These are phyloP conservation scores for Cantharis nigra DNA, from an alignment of 2,888 invertebrate genomes.

Conservation along the genomic window DNA sequence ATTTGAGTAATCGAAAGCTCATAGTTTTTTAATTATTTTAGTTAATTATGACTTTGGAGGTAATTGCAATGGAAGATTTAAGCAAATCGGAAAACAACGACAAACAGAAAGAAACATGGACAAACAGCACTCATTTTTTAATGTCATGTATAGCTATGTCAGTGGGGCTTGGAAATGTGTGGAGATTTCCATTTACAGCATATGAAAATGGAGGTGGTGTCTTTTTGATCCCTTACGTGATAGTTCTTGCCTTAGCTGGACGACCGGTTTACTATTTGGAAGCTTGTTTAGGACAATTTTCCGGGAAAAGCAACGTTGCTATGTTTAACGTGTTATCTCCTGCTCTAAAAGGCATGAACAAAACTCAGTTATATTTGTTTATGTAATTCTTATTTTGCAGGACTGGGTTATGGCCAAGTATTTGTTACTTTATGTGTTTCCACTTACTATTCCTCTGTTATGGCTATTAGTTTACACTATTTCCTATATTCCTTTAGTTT, in stretches of 20 bases:
- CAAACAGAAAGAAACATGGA: slow-evolving; percentile 58
- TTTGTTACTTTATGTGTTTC: slow-evolving; percentile 68
- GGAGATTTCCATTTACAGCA: slow-evolving; percentile 68
- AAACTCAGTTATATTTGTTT: background rate
- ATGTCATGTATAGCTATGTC: slow-evolving; percentile 77
- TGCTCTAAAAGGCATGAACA: background rate
- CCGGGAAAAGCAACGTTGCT: background rate
- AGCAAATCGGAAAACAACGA: background rate
- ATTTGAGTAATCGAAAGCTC: too few species aligned
- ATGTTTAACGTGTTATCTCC: background rate
- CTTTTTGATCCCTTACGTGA: slow-evolving; percentile 3
- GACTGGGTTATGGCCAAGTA: slow-evolving; percentile 70
- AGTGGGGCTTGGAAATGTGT: slow-evolving; percentile 74
- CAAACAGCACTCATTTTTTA: slow-evolving; percentile 69
- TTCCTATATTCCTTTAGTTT: slow-evolving; percentile 71
- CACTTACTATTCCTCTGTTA: slow-evolving; percentile 77
- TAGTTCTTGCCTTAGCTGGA: background rate
- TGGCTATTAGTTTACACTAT: slow-evolving; percentile 75
- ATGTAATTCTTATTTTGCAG: slow-evolving; percentile 40
- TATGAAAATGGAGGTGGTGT: slow-evolving; percentile 77
- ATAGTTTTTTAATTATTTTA: background rate
- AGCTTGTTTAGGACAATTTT: slow-evolving; percentile 2
- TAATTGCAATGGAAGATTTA: background rate
- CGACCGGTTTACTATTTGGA: slow-evolving; percentile 1
- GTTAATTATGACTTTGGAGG: background rate